Conservation (phyloP, 2,113 vertebrate genomes). For the Acrocephalus kingi region DNA sequence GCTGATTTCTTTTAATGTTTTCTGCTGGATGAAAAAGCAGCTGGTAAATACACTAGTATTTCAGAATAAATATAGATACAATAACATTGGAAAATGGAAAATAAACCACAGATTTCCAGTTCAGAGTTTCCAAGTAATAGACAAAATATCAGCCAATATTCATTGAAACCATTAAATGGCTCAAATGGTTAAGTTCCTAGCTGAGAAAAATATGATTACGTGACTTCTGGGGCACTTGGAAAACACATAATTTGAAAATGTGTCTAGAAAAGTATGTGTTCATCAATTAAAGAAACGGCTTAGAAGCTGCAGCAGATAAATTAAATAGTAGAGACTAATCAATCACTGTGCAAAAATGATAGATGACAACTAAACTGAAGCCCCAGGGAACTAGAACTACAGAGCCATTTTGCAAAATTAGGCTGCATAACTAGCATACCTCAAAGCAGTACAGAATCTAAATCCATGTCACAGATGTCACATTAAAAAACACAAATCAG, state of each 20-base stretch:
- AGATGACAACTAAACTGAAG: constrained; percentile 52
- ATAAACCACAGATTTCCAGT: neutral
- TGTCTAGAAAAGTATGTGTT: constrained; percentile 5
- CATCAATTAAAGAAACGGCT: constrained; percentile 24
- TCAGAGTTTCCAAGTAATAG: neutral
- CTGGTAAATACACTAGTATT: neutral
- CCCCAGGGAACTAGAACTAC: constrained; percentile 26
- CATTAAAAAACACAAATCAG: constrained; percentile 25
- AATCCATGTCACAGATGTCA: neutral
- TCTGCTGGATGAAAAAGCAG: neutral
- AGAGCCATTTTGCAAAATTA: constrained; percentile 49
- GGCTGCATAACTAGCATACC: constrained; percentile 34
- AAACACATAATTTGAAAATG: neutral
- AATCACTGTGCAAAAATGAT: constrained; percentile 45
- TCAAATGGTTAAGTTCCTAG: constrained; percentile 15
- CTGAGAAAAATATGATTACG: constrained; percentile 5
- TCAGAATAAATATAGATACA: neutral
- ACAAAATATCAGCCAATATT: constrained; percentile 2
- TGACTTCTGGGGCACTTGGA: neutral
- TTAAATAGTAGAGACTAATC: constrained; percentile 51
- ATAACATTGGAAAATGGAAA: neutral
- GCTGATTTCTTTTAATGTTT: neutral
- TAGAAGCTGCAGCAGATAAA: constrained; percentile 33
- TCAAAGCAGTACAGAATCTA: constrained; percentile 33
- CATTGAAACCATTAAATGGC: neutral